Evolutionary conservation across 2,113 vertebrate genomes (phyloP).

Genomic region (Sclerurus mexicanus): DNA sequence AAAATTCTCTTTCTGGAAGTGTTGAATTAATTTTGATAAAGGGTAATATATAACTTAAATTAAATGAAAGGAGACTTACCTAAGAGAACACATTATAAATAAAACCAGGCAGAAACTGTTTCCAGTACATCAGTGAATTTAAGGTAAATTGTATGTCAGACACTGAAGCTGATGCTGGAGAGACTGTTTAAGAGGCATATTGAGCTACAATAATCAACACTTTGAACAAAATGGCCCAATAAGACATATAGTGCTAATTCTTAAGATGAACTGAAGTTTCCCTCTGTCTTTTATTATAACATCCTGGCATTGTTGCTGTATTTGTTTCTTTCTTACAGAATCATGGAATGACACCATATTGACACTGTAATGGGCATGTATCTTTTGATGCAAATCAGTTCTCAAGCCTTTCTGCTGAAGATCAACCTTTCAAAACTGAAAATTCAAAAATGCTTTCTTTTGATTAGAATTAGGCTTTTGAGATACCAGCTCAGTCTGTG

Average conservation of each 20-base stretch:
- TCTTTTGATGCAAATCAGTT: not conserved
- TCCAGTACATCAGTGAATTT: not conserved
- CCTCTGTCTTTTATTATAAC: not conserved
- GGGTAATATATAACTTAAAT: not conserved
- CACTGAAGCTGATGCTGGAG: not conserved
- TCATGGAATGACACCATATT: not conserved
- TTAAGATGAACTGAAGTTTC: not conserved
- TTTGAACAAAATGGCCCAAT: not conserved
- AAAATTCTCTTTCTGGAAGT: not conserved
- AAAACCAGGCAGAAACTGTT: not conserved
- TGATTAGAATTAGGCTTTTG: not conserved
- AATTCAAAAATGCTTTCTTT: not conserved
- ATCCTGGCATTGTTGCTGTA: not conserved
- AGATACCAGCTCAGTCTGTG: not conserved
- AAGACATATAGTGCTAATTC: not conserved
- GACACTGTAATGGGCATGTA: fast-evolving
- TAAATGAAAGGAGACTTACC: not conserved
- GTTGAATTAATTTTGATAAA: not conserved
- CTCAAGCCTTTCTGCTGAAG: not conserved
- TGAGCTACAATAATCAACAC: not conserved
- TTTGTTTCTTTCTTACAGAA: not conserved
- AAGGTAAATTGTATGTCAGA: not conserved
- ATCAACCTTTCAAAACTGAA: not conserved
- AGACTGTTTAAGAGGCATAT: not conserved
- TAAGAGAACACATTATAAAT: not conserved